Evolutionary conservation across 92 coral and sea anemone species (phyloP).

Genomic region (Isaurus tuberculatus): DNA sequence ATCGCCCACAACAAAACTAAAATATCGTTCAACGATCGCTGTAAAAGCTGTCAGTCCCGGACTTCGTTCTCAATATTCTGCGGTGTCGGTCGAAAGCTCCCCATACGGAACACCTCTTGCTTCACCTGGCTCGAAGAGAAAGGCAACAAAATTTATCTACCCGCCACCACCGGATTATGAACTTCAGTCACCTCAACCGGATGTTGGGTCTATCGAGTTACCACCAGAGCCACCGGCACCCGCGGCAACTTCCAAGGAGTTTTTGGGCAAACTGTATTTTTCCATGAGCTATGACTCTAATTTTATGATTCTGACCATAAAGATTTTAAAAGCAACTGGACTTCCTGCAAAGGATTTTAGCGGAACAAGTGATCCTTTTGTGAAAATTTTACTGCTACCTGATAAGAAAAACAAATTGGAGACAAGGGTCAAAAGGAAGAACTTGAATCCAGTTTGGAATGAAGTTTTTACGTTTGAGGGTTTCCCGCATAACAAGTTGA

Average conservation of each 20-base stretch:
- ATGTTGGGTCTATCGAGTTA: slow-evolving; percentile 62
- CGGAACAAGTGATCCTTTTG: slow-evolving; percentile 99
- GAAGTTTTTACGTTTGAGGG: slow-evolving; percentile 97
- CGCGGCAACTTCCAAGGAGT: slow-evolving; percentile 68
- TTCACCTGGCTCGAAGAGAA: slow-evolving; percentile 61
- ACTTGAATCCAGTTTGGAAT: slow-evolving; percentile 96
- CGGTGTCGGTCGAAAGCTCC: slow-evolving; percentile 60
- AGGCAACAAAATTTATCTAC: slow-evolving; percentile 80
- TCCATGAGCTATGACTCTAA: slow-evolving; percentile 86
- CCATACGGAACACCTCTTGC: slow-evolving; percentile 58
- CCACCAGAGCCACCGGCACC: slow-evolving; percentile 90
- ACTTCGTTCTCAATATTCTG: slow-evolving; percentile 31
- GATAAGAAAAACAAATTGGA: slow-evolving; percentile 95
- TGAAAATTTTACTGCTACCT: slow-evolving; percentile 90
- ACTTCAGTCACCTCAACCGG: slow-evolving; percentile 85
- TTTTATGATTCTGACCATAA: slow-evolving; percentile 77
- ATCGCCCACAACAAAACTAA: slow-evolving; percentile 15
- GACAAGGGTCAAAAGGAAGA: slow-evolving; percentile 90
- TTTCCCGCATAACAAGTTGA: slow-evolving; percentile 87
- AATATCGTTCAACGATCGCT: background rate
- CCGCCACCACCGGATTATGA: slow-evolving; percentile 86
- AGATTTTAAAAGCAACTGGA: slow-evolving; percentile 86
- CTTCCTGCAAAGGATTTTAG: slow-evolving; percentile 97
- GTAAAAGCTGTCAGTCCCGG: slow-evolving; percentile 14
- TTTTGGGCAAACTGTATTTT: slow-evolving; percentile 87